phyloP scores from a whole-genome alignment of 2,888 invertebrate species.

The Antheraea yamamai region DNA sequence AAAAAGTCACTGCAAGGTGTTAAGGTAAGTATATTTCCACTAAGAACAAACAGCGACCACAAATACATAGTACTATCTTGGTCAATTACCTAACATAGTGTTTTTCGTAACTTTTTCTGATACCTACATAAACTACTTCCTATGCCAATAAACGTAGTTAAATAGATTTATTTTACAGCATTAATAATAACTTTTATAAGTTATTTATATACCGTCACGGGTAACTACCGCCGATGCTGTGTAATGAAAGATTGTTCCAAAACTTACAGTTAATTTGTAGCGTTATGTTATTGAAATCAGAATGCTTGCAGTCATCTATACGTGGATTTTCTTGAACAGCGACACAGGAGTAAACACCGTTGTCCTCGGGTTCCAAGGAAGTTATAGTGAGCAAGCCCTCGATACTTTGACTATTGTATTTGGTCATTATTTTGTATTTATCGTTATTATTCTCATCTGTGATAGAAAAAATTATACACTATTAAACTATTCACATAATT shows the following conservation, averaged over 20 bases:
- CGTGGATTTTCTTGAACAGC: constrained; percentile 51
- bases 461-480: too few species aligned
- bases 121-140: too few species aligned
- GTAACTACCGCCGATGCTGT: not conserved
- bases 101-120: too few species aligned
- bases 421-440: constrained; percentile 62
- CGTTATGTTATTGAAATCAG: constrained; percentile 49
- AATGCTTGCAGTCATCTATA: constrained; percentile 44
- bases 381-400: constrained; percentile 64
- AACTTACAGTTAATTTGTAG: constrained; percentile 64
- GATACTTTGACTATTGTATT: constrained; percentile 61
- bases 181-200: too few species aligned
- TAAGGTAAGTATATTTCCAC: too few species aligned
- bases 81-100: too few species aligned
- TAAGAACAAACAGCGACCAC: too few species aligned
- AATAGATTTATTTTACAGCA: too few species aligned
- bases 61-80: too few species aligned
- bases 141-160: too few species aligned
- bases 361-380: constrained; percentile 54
- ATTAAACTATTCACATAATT: too few species aligned
- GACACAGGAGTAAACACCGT: constrained; percentile 56
- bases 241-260: not conserved
- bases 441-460: constrained; percentile 47
- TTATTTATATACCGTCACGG: not conserved
- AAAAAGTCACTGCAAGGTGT: too few species aligned